phyloP scores from a whole-genome alignment of 2,797 vertebrate species.

The Huso huso region DNA sequence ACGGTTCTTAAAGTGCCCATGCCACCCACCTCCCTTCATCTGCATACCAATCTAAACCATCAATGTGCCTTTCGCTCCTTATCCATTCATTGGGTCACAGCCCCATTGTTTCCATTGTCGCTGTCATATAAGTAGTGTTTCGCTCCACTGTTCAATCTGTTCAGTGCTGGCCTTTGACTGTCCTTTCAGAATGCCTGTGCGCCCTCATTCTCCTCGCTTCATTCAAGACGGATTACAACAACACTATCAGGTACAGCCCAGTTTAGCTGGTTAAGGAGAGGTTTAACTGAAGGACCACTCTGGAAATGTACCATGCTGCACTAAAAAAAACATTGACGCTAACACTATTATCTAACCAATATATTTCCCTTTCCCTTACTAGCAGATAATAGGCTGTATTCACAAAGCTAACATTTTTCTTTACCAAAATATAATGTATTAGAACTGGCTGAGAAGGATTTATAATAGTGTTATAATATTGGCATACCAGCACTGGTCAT shows the following conservation, averaged over 20 bases:
- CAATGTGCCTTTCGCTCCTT: conserved; percentile 24
- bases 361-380: too few relatives aligned
- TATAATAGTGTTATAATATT: too few relatives aligned
- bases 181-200: neutral
- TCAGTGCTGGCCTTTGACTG: neutral
- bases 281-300: neutral
- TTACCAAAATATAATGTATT: too few relatives aligned
- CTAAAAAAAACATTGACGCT: neutral
- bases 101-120: conserved; percentile 37
- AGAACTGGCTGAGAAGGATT: too few relatives aligned
- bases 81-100: conserved; percentile 40
- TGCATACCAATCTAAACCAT: conserved; percentile 27
- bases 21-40: conserved; percentile 25
- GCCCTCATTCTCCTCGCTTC: neutral
- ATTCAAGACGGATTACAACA: neutral
- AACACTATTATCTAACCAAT: too few relatives aligned
- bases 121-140: conserved; percentile 23
- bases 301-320: neutral
- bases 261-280: neutral
- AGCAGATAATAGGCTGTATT: too few relatives aligned
- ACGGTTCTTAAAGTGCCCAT: conserved; percentile 17
- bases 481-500: too few relatives aligned
- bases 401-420: too few relatives aligned
- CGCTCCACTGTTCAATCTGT: conserved; percentile 25
- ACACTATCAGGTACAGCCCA: neutral